Conservation (phyloP, 2,888 invertebrate genomes). For the Spisula solida region DNA sequence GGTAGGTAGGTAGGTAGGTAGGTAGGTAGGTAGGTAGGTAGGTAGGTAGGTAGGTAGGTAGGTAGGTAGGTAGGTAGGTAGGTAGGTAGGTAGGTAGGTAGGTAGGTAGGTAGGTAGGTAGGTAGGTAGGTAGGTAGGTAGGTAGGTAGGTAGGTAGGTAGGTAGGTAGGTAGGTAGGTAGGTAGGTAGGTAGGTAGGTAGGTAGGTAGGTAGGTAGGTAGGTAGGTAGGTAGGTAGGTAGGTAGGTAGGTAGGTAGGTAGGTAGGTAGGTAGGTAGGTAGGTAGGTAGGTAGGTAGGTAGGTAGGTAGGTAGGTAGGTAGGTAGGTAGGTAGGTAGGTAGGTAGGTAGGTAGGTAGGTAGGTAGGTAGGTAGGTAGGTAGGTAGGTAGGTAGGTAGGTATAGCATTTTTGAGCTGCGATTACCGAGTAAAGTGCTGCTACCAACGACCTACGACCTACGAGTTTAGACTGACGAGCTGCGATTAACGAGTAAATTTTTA, state of each 20-base stretch:
- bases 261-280: conserved; percentile 18
- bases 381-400: conserved; percentile 9
- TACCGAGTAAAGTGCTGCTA: no score
- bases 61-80: conserved; percentile 18
- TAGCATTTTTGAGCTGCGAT: no score
- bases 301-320: conserved; percentile 18
- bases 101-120: conserved; percentile 18
- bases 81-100: conserved; percentile 18
- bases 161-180: conserved; percentile 18
- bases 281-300: conserved; percentile 18
- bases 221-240: conserved; percentile 18
- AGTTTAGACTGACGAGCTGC: no score
- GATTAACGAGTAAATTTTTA: no score
- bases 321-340: conserved; percentile 18
- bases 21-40: conserved; percentile 12
- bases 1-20: conserved; percentile 12
- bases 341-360: conserved; percentile 18
- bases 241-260: conserved; percentile 18
- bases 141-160: conserved; percentile 18
- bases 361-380: conserved; percentile 18
- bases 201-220: conserved; percentile 18
- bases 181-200: conserved; percentile 18
- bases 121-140: conserved; percentile 18
- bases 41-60: conserved; percentile 15
- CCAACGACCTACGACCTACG: no score